phyloP scores from a whole-genome alignment of 1,140 invertebrate species.

The Trachymyrmex septentrionalis region DNA sequence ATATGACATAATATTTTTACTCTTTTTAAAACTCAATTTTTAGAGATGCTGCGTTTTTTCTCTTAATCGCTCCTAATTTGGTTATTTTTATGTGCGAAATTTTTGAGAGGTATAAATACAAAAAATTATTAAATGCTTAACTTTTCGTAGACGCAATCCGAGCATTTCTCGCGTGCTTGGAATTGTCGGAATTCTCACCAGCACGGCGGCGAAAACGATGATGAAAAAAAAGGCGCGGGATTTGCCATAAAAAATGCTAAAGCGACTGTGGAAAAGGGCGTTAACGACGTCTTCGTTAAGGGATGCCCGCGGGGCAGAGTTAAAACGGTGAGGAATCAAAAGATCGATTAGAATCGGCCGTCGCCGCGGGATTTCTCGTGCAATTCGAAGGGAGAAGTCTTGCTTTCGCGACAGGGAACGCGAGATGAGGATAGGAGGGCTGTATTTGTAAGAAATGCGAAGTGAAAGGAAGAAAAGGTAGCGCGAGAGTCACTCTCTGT shows the following conservation, averaged over 20 bases:
- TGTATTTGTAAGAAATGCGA: conserved; percentile 48
- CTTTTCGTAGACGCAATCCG: neutral
- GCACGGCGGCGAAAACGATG: conserved; percentile 22
- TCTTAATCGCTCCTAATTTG: neutral
- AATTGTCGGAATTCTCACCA: conserved; percentile 70
- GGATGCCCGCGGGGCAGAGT: conserved; percentile 77
- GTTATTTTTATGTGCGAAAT: neutral
- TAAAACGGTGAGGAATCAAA: conserved; percentile 73
- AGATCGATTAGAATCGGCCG: conserved; percentile 75
- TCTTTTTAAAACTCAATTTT: neutral
- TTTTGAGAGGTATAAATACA: neutral
- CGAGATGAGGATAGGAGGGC: conserved; percentile 48
- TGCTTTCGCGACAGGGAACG: conserved; percentile 56
- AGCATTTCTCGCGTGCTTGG: conserved; percentile 2
- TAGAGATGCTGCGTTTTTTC: neutral
- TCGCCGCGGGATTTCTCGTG: conserved; percentile 71
- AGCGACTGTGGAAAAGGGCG: conserved; percentile 33
- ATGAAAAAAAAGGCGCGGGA: conserved; percentile 20
- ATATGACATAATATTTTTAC: too few species aligned
- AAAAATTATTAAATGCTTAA: conserved; percentile 13
- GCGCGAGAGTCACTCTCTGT: conserved; percentile 67
- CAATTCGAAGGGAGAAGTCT: conserved; percentile 66
- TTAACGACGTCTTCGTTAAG: conserved; percentile 74
- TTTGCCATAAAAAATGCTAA: conserved; percentile 32
- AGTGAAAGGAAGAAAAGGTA: conserved; percentile 46